Conservation (phyloP, 64 coral and sea anemone species). For the Trachythela sp. region DNA sequence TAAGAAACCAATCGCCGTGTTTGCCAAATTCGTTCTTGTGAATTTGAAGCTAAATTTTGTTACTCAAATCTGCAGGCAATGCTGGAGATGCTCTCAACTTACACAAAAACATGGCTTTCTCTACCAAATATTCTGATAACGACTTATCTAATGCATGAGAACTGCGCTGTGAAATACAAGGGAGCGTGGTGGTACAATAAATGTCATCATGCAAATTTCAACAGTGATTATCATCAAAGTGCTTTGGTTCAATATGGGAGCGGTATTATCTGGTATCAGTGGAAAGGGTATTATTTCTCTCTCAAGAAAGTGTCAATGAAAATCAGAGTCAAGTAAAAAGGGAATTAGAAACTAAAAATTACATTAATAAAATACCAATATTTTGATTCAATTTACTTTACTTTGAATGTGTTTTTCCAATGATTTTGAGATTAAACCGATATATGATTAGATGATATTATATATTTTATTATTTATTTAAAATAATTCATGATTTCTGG, state of each 20-base stretch:
- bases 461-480: too few relatives aligned
- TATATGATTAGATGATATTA: too few relatives aligned
- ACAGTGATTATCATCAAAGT: background rate
- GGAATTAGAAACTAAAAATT: too few relatives aligned
- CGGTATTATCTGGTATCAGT: background rate
- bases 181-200: conserved; percentile 1
- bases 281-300: background rate
- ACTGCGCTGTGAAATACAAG: background rate
- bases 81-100: conserved; percentile 10
- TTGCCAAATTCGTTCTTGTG: too few relatives aligned
- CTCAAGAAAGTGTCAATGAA: conserved; percentile 14
- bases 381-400: too few relatives aligned
- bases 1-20: too few relatives aligned
- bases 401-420: too few relatives aligned
- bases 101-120: background rate
- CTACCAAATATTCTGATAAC: conserved; percentile 2
- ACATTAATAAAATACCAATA: too few relatives aligned
- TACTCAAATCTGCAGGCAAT: background rate
- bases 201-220: background rate
- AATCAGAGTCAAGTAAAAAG: background rate
- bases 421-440: too few relatives aligned
- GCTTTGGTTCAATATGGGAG: background rate
- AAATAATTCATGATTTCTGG: too few relatives aligned
- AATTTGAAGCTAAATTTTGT: too few relatives aligned
- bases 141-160: background rate